Percentiles rank a stretch among this genome's conserved stretches.
These are phyloP conservation scores for Vespertilio murinus DNA, from an alignment of 2,797 vertebrate species.

Conservation along the genomic window DNA sequence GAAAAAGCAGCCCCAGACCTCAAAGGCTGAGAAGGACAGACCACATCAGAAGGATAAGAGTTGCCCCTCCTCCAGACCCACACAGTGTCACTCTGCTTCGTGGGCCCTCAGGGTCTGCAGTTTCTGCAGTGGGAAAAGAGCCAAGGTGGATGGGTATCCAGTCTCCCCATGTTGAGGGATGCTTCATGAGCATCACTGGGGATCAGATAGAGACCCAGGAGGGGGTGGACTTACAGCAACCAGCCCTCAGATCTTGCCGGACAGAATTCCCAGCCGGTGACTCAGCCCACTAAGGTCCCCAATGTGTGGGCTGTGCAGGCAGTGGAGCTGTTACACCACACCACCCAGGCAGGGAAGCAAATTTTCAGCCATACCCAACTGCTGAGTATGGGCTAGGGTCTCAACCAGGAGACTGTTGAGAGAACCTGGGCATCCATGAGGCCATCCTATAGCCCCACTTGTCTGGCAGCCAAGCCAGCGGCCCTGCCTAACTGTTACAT, in stretches of 20 bases:
- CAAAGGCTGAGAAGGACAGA: neutral
- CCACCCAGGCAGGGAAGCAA: neutral
- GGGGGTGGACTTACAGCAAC: accelerated
- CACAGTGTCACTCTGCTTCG: accelerated
- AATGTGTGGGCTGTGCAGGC: neutral
- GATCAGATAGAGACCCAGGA: neutral
- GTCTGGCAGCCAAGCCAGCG: neutral
- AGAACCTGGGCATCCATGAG: neutral
- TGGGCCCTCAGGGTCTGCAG: accelerated
- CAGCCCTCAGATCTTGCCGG: neutral
- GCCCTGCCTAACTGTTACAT: neutral
- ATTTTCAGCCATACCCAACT: neutral
- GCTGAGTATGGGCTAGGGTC: neutral
- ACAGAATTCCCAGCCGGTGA: neutral
- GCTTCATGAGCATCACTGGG: neutral
- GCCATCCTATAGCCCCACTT: neutral
- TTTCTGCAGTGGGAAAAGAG: neutral
- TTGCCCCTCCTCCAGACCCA: accelerated
- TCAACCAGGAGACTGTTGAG: neutral
- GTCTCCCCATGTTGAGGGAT: neutral
- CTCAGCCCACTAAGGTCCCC: neutral
- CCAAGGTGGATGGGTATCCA: neutral
- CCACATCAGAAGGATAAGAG: neutral
- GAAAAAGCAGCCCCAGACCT: no score
- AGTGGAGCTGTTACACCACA: neutral